Base-by-base conservation (phyloP, 2,113 vertebrate species). In the Neopipo cinnamomea region DNA sequence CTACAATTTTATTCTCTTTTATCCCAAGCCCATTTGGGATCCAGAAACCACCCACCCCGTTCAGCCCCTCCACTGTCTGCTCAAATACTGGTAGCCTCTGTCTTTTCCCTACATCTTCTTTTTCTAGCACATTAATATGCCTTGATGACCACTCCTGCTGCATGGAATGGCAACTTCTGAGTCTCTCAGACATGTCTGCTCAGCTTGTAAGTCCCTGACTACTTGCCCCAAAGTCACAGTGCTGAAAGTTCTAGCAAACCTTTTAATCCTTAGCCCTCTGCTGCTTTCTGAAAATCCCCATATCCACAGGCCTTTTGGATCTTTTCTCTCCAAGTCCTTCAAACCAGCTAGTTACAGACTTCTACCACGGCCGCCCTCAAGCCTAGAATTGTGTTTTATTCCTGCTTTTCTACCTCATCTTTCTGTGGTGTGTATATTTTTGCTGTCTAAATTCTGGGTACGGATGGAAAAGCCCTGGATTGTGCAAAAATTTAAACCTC, bases 281-380 rank as follows among this genome's bases (percentile, higher is more conserved):
- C 9, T 52, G 6, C 14, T 80, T 65, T 83, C 59, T 91, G 21
- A 61, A 61, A 86, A 47, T 52, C 30, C 10, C 7, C 8, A 3
- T 75, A 31, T 22, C 30, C 0, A 0, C 24, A 41, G 5, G 15
- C 31, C 25, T 50, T 4, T 0, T 19, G 7, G 11, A 2, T 14
- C 22, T 81, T 76, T 76, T 81, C 35, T 25, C 1, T 52, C 11
- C 3, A 66, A 18, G 33, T 41, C 8, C 20, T 81, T 81, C 37
- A 66, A 56, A 62, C 3, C 4, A 49, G 14, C 6, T 62, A 14
- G 21, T 49, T 62, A 55, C 12, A 52, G 21, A 47, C 7, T 61
- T 67, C 12, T 12, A 23, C 9, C 10, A 37, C 8, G 1, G 2
- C n/a, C 11, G 41, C 14, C 9, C 12, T 3, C 0, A 9, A 85